Percentiles rank a stretch among this genome's conserved stretches.
Conservation (phyloP, 37 sponge, comb jelly and placozoan species). For the Spongia lamella region DNA sequence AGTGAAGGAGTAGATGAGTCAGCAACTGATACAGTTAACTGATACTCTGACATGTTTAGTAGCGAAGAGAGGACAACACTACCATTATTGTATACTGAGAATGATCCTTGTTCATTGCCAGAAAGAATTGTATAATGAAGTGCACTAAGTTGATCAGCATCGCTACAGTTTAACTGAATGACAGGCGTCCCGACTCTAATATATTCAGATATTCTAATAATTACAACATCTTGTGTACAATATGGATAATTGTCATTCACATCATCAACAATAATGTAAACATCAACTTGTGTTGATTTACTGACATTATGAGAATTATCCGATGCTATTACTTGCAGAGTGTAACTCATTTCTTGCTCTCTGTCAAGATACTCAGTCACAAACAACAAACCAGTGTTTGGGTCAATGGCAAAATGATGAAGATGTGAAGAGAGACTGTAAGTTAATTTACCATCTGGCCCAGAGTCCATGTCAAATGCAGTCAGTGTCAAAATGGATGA, state of each 20-base stretch:
- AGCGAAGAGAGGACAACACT: too few species aligned
- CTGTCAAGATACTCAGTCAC: not conserved
- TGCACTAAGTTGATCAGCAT: not conserved
- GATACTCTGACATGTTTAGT: too few species aligned
- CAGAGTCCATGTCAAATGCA: slow-evolving; percentile 2
- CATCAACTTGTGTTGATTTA: not conserved
- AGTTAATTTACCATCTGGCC: not conserved
- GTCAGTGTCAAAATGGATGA: not conserved
- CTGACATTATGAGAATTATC: not conserved
- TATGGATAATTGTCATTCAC: slow-evolving; percentile 12
- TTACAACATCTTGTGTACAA: not conserved
- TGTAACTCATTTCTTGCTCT: not conserved
- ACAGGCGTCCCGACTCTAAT: not conserved
- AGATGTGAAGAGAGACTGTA: not conserved
- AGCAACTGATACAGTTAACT: too few species aligned
- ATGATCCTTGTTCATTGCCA: not conserved
- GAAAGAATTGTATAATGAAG: not conserved
- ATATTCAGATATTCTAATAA: not conserved
- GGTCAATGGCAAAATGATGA: not conserved
- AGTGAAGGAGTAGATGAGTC: too few species aligned
- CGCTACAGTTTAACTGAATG: not conserved
- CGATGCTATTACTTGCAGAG: not conserved
- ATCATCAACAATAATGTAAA: not conserved
- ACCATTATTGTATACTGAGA: too few species aligned
- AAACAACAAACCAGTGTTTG: not conserved